Base-by-base conservation (phyloP, 2,113 vertebrate species). In the Leptobrachium ailaonicum region DNA sequence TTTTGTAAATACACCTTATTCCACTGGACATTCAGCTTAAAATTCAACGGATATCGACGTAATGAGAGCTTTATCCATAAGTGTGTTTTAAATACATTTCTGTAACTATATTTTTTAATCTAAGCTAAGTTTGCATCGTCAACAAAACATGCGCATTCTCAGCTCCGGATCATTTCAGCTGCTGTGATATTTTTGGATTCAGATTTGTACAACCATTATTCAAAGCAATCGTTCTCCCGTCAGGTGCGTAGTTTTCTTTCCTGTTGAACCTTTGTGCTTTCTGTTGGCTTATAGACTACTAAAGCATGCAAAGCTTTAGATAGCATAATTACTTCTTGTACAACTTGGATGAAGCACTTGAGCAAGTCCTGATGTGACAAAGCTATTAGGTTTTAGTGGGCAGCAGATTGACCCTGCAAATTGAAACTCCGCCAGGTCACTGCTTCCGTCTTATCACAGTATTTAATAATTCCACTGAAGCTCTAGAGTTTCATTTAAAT, bases 321-420 rank as follows among this genome's bases (percentile, higher is more conserved):
- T 70, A 79, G 68, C 75, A 56, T 85, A 84, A 87, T 89, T 83
- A 78, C 74, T 84, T 82, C 60, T 1, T 72, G 83, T 71, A 79
- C 76, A 77, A 64, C 62, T 43, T 7, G 3, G 77, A n/a, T 41
- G 76, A 69, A 71, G 72, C 42, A 40, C 6, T 13, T 84, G 73
- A 77, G 54, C 67, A 85, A 81, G 66, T 32, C 0, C 81, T 71
- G 84, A 72, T 77, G 85, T 85, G 88, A 84, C 85, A 79, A 74
- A 85, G 89, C 86, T 79, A 10, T 86, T 75, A 75, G 83, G 66
- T 71, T 82, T 45, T 0, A 0, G 77, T 82, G 67, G 58, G 67
- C 78, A 47, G 76, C 53, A 84, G 84, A 85, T 85, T 85, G 86
- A 86, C 87, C 89, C 73, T 83, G 89, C 77, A 85, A 87, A 89